Evolutionary conservation across 2,888 invertebrate species (phyloP).

Genomic region (Dilophus febrilis): DNA sequence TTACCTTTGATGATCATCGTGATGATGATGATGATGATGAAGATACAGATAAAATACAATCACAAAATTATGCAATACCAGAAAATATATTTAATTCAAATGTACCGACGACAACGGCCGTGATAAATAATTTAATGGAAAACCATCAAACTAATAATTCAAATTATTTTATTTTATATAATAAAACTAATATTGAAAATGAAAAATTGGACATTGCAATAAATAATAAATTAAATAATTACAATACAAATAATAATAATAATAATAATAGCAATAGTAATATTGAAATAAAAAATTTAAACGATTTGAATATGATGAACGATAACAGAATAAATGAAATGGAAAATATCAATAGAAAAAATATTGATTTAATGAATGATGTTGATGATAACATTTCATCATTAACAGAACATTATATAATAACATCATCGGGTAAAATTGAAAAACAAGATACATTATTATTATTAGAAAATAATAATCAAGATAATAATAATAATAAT

Average conservation of each 20-base stretch:
- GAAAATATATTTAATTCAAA: background rate
- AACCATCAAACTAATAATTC: too few relatives aligned
- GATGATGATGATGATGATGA: background rate
- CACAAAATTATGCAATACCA: background rate
- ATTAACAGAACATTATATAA: constrained; percentile 11
- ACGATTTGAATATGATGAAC: background rate
- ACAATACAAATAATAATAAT: background rate
- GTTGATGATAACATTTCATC: too few relatives aligned
- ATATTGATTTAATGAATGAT: constrained; percentile 9
- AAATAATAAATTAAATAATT: too few relatives aligned
- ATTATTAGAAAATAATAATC: too few relatives aligned
- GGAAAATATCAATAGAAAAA: constrained; percentile 7
- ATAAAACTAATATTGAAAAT: too few relatives aligned
- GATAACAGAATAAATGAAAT: background rate
- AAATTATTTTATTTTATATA: too few relatives aligned
- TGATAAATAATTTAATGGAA: too few relatives aligned
- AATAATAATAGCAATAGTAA: background rate
- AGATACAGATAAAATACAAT: background rate
- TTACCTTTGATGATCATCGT: background rate
- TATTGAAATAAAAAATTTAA: background rate
- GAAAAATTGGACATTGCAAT: too few relatives aligned
- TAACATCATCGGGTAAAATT: constrained; percentile 12
- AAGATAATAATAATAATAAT: too few relatives aligned
- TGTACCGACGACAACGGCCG: too few relatives aligned
- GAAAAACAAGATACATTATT: constrained; percentile 10